Evolutionary conservation across 2,113 vertebrate genomes (phyloP).

Genomic region (Ceyx melanurus): DNA sequence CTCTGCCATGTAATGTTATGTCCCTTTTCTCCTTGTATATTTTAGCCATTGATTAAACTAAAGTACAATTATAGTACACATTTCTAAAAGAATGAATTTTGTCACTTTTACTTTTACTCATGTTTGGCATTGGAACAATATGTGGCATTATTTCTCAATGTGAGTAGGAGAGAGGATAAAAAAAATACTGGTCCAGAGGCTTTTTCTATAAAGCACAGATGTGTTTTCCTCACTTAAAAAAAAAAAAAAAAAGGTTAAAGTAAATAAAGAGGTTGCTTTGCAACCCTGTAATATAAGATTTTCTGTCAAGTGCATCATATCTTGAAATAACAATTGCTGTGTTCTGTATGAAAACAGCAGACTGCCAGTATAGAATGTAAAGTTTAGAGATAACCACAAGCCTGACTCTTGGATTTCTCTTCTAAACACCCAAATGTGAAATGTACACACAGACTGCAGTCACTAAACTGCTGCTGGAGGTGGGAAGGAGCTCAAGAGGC

Average conservation of each 20-base stretch:
- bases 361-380: not conserved
- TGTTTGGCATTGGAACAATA: not conserved
- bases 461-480: not conserved
- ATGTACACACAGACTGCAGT: too few species aligned
- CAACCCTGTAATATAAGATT: not conserved
- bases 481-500: not conserved
- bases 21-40: not conserved
- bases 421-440: not conserved
- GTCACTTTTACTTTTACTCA: not conserved
- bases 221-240: not conserved
- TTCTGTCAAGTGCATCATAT: not conserved
- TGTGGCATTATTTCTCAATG: not conserved
- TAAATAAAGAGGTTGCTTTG: not conserved
- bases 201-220: not conserved
- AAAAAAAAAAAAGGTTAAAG: not conserved
- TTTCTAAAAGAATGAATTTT: not conserved
- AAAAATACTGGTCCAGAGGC: not conserved
- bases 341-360: not conserved
- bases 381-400: not conserved
- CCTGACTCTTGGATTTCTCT: not conserved
- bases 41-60: not conserved
- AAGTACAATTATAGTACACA: not conserved
- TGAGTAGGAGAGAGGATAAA: not conserved
- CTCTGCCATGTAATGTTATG: not conserved
- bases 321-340: not conserved